These are phyloP conservation scores for Alca torda DNA, from an alignment of 2,797 vertebrate species.

Conservation along the genomic window DNA sequence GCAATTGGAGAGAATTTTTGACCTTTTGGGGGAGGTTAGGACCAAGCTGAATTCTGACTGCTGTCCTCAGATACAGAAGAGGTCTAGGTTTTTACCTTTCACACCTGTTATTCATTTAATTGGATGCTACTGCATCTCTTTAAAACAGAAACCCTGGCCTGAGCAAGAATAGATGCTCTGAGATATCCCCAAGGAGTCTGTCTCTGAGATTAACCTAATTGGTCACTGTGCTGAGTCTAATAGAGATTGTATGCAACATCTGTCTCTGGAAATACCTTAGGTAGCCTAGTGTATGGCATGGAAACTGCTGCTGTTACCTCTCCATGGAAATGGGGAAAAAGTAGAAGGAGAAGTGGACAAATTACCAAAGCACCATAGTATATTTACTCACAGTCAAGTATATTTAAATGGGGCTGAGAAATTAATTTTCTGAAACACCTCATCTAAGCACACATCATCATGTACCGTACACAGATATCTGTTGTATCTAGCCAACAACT, in stretches of 20 bases:
- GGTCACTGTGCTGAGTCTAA: constrained; percentile 56
- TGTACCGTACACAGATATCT: background rate
- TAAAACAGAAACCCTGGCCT: constrained; percentile 40
- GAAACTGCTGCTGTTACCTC: background rate
- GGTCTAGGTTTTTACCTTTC: constrained; percentile 51
- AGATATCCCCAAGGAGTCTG: constrained; percentile 30
- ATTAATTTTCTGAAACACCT: background rate
- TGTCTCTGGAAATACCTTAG: constrained; percentile 7
- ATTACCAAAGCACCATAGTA: background rate
- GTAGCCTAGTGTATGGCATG: background rate
- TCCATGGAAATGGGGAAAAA: background rate
- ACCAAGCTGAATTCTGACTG: constrained; percentile 33
- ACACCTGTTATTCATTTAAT: constrained; percentile 57
- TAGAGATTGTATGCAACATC: background rate
- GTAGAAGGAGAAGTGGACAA: background rate
- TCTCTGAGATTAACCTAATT: constrained; percentile 70
- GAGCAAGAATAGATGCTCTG: constrained; percentile 26
- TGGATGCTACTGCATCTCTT: constrained; percentile 43
- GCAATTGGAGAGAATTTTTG: constrained; percentile 53
- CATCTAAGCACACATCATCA: background rate
- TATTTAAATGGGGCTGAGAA: background rate
- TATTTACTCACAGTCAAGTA: background rate
- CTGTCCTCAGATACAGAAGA: constrained; percentile 41
- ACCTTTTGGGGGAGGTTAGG: constrained; percentile 39
- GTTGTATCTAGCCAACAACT: background rate